Base-by-base conservation (phyloP, 1,140 invertebrate genomes). In the Aphidius ervi region DNA sequence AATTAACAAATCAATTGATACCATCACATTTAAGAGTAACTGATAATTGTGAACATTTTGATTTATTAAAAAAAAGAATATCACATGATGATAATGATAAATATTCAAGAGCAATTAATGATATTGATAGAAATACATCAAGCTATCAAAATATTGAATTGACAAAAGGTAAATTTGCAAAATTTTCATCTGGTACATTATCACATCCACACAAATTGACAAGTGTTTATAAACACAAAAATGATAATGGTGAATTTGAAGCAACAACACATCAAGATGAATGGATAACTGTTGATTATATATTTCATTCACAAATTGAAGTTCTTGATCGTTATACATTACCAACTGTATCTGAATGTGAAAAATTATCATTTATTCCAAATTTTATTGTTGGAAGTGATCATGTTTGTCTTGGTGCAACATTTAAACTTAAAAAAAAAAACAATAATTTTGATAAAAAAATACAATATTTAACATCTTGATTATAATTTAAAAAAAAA, bases 221-320 rank as follows among this genome's bases (percentile, higher is more conserved):
- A 16, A 86, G 85, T 0, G 83, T 83, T 8, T 87, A 87, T 65
- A 64, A 74, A 5, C 81, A 82, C 64, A 62, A 59, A 5, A 81
- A 82, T 46, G 40, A 62, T 5, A 64, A 75, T 9, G 75, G 76
- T 2, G 63, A 74, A 40, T 62, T 59, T 6, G 85, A 87, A 66
- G 90, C 84, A 0, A 89, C 90, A 3, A 91, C 91, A 0, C 83
- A 83, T 76, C 91, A 93, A 68, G 76, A 88, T 47, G 63, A 77
- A n/a, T 93, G 91, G 91, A 76, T 88, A 7, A 88, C 86, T 0
- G 91, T 93, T 0, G 91, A 93, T 78, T 93, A 92, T 68, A 90
- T 93, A 62, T 89, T 91, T 70, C 89, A 87, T 65, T 87, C 83
- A 79, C 84, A 80, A 40, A 62, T 76, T 52, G 82, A 83, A 66